These are phyloP conservation scores for Andrena trimmerana DNA, from an alignment of 2,888 invertebrate genomes.

Conservation along the genomic window DNA sequence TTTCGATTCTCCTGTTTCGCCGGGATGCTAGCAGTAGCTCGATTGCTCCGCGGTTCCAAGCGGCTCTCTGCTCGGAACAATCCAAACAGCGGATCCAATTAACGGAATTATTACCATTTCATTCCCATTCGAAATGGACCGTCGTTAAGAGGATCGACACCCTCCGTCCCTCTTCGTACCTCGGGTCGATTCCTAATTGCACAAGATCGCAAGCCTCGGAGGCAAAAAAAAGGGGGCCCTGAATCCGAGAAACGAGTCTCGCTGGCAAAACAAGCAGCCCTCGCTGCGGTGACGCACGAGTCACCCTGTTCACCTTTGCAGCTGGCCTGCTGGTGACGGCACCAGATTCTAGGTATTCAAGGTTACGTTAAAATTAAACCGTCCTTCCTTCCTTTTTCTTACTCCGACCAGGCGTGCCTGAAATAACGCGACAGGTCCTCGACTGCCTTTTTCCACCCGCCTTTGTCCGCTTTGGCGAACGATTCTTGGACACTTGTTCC, in stretches of 20 bases:
- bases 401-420: not conserved
- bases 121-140: constrained; percentile 16
- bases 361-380: constrained; percentile 21
- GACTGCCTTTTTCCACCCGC: not conserved
- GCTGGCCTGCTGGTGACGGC: constrained; percentile 18
- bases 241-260: not conserved
- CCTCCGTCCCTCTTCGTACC: not conserved
- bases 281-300: constrained; percentile 20
- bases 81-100: no score
- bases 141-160: not conserved
- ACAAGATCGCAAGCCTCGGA: not conserved
- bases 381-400: constrained; percentile 5
- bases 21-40: no score
- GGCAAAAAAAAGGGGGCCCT: not conserved
- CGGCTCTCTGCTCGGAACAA: no score
- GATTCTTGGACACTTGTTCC: not conserved
- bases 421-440: constrained; percentile 12
- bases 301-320: constrained; percentile 41
- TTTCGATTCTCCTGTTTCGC: constrained; percentile 37
- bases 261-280: not conserved
- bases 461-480: not conserved
- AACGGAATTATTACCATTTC: constrained; percentile 4
- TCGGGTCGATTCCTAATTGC: not conserved
- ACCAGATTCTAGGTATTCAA: constrained; percentile 34
- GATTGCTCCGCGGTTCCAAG: no score